Percentiles rank a stretch among this genome's conserved stretches.
phyloP scores from a whole-genome alignment of 1,140 invertebrate genomes.

The Sinella curviseta region DNA sequence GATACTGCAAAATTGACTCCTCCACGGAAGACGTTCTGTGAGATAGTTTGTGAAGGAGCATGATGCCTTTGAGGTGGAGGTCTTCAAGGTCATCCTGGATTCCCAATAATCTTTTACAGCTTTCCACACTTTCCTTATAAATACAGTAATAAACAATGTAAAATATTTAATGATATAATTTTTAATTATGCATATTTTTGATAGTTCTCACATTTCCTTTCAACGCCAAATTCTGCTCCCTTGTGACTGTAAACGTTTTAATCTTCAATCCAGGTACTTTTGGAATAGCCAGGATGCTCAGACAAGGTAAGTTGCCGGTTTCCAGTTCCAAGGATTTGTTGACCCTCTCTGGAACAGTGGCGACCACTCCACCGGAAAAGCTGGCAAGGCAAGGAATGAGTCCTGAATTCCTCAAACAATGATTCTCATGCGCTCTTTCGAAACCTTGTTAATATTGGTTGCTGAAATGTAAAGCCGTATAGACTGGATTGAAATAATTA shows the following conservation, averaged over 20 bases:
- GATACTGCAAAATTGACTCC: conserved; percentile 3
- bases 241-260: conserved; percentile 27
- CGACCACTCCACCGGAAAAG: conserved; percentile 32
- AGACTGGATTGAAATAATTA: too few relatives aligned
- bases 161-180: background rate
- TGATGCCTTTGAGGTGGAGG: conserved; percentile 44
- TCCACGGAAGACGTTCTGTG: background rate
- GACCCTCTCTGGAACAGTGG: conserved; percentile 22
- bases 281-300: conserved; percentile 40
- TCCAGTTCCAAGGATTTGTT: conserved; percentile 33
- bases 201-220: conserved; percentile 20
- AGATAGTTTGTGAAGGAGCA: conserved; percentile 26
- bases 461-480: background rate
- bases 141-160: background rate
- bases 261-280: conserved; percentile 33
- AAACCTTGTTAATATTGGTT: background rate
- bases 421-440: background rate
- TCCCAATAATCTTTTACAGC: background rate
- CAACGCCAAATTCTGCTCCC: background rate
- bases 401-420: conserved; percentile 4
- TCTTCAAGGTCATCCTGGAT: conserved; percentile 40
- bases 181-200: background rate
- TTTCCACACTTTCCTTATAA: background rate
- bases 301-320: conserved; percentile 23
- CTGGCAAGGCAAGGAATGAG: conserved; percentile 20